Base-by-base conservation (phyloP, 2,888 invertebrate genomes). In the Caenorhabditis sp. region DNA sequence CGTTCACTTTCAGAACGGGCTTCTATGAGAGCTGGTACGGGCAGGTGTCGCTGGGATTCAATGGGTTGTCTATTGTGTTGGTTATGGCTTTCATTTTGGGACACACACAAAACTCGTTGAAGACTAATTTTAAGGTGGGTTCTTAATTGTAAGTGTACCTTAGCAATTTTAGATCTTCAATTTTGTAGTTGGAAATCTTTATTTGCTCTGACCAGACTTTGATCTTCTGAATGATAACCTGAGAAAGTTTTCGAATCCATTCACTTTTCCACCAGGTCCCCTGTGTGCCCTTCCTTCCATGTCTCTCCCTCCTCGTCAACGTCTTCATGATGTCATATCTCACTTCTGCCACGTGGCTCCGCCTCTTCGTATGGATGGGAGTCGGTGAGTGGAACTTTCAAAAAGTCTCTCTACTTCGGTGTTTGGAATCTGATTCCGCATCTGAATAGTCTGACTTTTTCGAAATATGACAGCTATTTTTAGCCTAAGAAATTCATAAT, bases 281-380 rank as follows among this genome's bases (percentile, higher is more conserved):
- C n/a, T 82, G 73, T 49, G 70, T 85, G 5, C 83, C 83, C 26
- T 84, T 77, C 44, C 66, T 76, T 7, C 85, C 85, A 10, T 80
- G 82, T 56, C 38, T 83, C 6, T 73, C 74, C n/a, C 79, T 97
- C 84, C 95, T 95, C 75, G 95, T 97, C 90, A 97, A 97, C 94
- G 95, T 97, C 92, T 97, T 97, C 93, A 94, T 97, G 91, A 97
- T 97, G 92, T 95, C 97, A 92, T 96, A 96, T 93, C 94, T 97
- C 82, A 96, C 96, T 76, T 94, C 95, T 90, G 93, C 96, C 91
- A 97, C 97, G 0, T 94, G 97, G 89, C 94, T 97, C 80, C 95
- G 97, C 87, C 96, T 97, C 93, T 95, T 95, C 49, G 93, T 96
- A 84, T 97, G 97, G 97, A 96, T 97, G 96, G 94, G 94, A 54